Evolutionary conservation across 2,113 vertebrate genomes (phyloP).

Genomic region (Podarcis muralis): DNA sequence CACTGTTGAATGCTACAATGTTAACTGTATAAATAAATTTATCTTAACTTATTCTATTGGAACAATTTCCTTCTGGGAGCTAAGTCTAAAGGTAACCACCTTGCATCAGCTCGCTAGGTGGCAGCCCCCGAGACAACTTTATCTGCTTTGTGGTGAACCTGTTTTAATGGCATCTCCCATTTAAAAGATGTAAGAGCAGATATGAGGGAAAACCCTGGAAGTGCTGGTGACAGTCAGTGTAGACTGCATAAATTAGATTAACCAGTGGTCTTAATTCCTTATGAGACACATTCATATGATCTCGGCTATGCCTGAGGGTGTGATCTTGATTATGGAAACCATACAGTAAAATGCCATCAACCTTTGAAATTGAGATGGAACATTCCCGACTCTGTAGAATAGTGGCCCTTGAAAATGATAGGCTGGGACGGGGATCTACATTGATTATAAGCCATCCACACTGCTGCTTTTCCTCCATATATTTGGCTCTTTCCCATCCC

Average conservation of each 20-base stretch:
- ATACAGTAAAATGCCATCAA: neutral
- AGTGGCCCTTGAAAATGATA: too few species aligned
- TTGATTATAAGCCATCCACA: neutral
- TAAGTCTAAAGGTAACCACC: neutral
- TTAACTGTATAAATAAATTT: constrained; percentile 71
- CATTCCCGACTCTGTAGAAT: neutral
- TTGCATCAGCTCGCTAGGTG: neutral
- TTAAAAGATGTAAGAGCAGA: neutral
- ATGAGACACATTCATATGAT: neutral
- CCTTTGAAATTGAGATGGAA: neutral
- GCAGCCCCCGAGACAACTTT: neutral
- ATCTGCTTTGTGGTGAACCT: neutral
- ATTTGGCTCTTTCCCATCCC: neutral
- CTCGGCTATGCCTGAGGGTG: neutral
- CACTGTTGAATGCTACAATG: constrained; percentile 70
- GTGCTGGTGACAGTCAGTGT: too few species aligned
- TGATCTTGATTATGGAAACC: neutral
- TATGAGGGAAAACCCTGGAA: fast-evolving
- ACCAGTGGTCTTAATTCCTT: neutral
- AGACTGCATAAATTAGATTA: neutral
- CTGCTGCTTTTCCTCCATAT: neutral
- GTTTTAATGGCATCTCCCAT: neutral
- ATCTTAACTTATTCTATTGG: constrained; percentile 20
- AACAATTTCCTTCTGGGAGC: neutral
- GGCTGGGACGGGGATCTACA: neutral